These are phyloP conservation scores for Metacarcinus magister DNA, from an alignment of 2,888 invertebrate genomes.

Conservation along the genomic window DNA sequence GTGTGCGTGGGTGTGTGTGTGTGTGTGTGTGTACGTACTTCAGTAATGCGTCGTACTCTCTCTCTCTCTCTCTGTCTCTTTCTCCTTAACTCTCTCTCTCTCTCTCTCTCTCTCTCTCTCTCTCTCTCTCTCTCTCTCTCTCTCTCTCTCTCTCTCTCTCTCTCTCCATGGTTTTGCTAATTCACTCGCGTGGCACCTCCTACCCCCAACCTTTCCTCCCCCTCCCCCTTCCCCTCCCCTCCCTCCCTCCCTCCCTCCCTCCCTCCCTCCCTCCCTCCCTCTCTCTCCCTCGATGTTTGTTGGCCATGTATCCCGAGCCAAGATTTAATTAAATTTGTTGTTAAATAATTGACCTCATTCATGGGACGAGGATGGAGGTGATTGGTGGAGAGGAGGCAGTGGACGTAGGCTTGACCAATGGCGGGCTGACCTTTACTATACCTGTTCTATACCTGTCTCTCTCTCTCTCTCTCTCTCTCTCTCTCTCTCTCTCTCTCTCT, in stretches of 20 bases:
- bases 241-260: no score
- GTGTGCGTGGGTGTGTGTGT: no score
- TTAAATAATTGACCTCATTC: neutral
- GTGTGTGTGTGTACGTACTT: neutral
- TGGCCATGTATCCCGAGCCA: neutral
- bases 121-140: neutral
- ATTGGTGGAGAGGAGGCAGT: neutral
- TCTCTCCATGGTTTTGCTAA: no score
- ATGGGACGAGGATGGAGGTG: neutral
- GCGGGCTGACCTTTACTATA: no score
- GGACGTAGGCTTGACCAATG: no score
- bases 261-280: no score
- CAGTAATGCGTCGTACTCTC: neutral
- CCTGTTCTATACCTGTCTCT: no score
- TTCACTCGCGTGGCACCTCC: neutral
- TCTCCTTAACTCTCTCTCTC: neutral
- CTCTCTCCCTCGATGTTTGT: neutral
- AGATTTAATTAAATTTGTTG: slow-evolving; percentile 15
- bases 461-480: no score
- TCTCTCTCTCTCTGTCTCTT: neutral
- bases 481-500: no score
- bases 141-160: neutral
- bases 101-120: neutral
- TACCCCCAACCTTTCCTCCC: neutral
- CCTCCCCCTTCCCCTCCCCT: neutral